Base-by-base conservation (phyloP, 1,140 invertebrate species). In the Leptinotarsa lineolata region DNA sequence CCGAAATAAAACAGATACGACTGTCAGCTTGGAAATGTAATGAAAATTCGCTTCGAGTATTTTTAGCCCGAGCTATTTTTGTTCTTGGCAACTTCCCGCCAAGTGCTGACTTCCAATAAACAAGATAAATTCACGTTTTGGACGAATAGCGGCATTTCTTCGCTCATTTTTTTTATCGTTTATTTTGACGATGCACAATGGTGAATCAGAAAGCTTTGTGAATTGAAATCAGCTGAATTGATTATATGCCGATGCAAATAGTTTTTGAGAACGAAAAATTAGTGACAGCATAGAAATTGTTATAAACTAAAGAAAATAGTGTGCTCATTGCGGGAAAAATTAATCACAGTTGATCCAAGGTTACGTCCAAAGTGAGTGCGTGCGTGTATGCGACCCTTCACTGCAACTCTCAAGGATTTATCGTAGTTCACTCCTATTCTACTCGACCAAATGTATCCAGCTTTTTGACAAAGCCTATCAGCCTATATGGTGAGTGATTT, bases 1-100 rank as follows among this genome's bases (percentile, higher is more conserved):
- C 66, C 21, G 66, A 68, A 68, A 68, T 68, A 68, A 68, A 68
- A 21, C 66, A 68, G 66, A 68, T 68, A 68, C n/a, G 30, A 45
- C 39, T 46, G 66, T 45, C 60, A 20, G 60, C 6, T 54, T 54
- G 48, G 48, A 54, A 54, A 54, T 54, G 48, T 54, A 54, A 54
- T 54, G 48, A 54, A 54, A 54, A 54, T 54, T 30, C 30, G 63
- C 63, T 65, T n/a, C 0, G 3, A 6, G 63, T 22, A 65, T 65
- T 22, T 65, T 54, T 54, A 54, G 48, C 48, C 30, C 63, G 63
- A 11, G 63, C 30, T 65, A 65, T 65, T 65, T 65, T 65, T 22
- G 63, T 30, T n/a, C 22, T 65, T 65, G 63, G 63, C 63, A 20
- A 39, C 21, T 22, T 65, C 63, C 63, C 63, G 22, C 21, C 24